Conservation (phyloP, 1,140 invertebrate species). For the Halyomorpha halys region DNA sequence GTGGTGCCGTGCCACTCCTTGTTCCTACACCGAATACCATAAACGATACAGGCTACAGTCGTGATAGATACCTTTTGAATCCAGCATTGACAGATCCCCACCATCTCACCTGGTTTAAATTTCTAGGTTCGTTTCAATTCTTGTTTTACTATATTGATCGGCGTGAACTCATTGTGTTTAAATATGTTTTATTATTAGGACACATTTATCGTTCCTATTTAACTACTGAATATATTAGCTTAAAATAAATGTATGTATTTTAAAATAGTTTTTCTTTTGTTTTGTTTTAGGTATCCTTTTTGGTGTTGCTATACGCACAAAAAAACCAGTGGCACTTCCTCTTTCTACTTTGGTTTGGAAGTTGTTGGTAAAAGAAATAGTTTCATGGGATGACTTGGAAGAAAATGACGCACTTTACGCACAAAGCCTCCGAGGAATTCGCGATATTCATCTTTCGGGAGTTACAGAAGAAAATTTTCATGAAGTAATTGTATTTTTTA, state of each 20-base stretch:
- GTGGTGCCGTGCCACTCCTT: constrained; percentile 42
- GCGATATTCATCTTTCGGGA: constrained; percentile 47
- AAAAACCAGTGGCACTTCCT: constrained; percentile 50
- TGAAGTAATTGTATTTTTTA: constrained; percentile 39
- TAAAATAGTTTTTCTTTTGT: no score
- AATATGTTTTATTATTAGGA: not conserved
- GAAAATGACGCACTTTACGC: constrained; percentile 53
- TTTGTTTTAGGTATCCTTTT: constrained; percentile 43
- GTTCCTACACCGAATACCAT: constrained; percentile 47
- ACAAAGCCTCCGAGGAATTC: constrained; percentile 47
- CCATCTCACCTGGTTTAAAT: constrained; percentile 48
- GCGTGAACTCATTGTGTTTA: no score
- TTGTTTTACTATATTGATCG: no score
- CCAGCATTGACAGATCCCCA: constrained; percentile 45
- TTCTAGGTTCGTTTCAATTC: constrained; percentile 39
- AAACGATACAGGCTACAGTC: constrained; percentile 50
- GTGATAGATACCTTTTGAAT: constrained; percentile 52
- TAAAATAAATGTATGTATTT: no score
- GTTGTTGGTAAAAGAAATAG: constrained; percentile 47
- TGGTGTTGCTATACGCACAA: constrained; percentile 48
- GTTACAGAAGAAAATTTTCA: constrained; percentile 52
- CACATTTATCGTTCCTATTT: no score
- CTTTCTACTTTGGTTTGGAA: constrained; percentile 57
- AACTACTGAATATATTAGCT: no score
- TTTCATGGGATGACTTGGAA: constrained; percentile 50